Evolutionary conservation across 2,888 invertebrate species (phyloP).

Genomic region (Noctua comes): DNA sequence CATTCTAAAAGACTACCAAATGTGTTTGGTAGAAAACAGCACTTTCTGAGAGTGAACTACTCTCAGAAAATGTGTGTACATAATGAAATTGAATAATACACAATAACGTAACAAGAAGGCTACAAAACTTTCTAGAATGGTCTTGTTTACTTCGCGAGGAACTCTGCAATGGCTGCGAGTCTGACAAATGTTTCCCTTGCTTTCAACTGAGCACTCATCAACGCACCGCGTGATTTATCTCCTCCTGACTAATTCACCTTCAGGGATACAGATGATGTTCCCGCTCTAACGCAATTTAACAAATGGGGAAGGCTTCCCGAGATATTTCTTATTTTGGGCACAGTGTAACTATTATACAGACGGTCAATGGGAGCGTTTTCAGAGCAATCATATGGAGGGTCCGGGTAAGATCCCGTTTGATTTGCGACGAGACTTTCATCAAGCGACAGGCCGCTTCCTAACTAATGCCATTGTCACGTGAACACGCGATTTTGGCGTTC

Average conservation of each 20-base stretch:
- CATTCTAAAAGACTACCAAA: background rate
- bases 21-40: background rate
- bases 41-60: background rate
- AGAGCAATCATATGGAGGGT: background rate
- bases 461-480: background rate
- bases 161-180: background rate
- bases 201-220: constrained; percentile 39
- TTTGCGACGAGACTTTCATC: background rate
- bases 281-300: constrained; percentile 33
- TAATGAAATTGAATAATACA: background rate
- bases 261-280: constrained; percentile 36
- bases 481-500: background rate
- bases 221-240: constrained; percentile 52
- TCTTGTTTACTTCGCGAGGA: constrained; percentile 20
- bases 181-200: constrained; percentile 47
- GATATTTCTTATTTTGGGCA: constrained; percentile 11
- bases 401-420: background rate
- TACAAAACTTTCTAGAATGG: constrained; percentile 3
- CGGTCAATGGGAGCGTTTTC: background rate
- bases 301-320: constrained; percentile 1
- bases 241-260: constrained; percentile 45
- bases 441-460: background rate
- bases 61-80: background rate
- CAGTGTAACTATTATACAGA: background rate
- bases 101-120: background rate